Base-by-base conservation (phyloP, 2,888 invertebrate species). In the Nomada flava region DNA sequence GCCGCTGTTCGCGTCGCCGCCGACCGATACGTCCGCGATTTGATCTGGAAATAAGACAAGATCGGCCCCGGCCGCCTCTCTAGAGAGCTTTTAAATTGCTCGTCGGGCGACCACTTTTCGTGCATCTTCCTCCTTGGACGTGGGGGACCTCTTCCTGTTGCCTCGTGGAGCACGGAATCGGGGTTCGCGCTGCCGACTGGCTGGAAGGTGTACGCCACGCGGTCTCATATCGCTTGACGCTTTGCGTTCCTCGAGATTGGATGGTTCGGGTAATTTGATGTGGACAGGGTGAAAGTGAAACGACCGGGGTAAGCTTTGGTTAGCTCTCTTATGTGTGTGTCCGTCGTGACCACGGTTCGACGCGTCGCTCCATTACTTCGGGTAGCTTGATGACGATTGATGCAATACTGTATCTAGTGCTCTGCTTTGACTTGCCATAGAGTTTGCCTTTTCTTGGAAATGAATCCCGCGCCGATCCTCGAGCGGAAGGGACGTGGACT, bases 1-100 rank as follows among this genome's bases (percentile, higher is more conserved):
- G 60, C 44, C 72, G 76, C 70, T 78, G 50, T 74, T 23, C 18
- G 42, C 50, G 18, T 42, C 20, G 55, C 63, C 55, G 72, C 60
- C 53, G 57, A 52, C 62, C 85, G 88, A 86, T 83, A 77, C 76
- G 83, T 83, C 81, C 72, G 36, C 76, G 55, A 72, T 78, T 71
- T 65, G 75, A 86, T 87, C 84, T 87, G 70, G 86, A 76, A 87
- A 80, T 80, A 78, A 87, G 78, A 64, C 82, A 47, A 80, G 71
- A 76, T 74, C 71, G 76, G 74, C 15, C 42, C n/a, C 4, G 7
- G 10, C 26, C 18, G 15, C 47, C 26, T 29, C 26, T 26, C 69
- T 64, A 67, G 60, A 26, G 64, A 18, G 29, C 62, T 29, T 77
- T 74, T 72, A 70, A 59, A 67, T 79, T 70, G 64, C 69, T 63